phyloP scores from a whole-genome alignment of 2,888 invertebrate species.

The Brachyptera risi region DNA sequence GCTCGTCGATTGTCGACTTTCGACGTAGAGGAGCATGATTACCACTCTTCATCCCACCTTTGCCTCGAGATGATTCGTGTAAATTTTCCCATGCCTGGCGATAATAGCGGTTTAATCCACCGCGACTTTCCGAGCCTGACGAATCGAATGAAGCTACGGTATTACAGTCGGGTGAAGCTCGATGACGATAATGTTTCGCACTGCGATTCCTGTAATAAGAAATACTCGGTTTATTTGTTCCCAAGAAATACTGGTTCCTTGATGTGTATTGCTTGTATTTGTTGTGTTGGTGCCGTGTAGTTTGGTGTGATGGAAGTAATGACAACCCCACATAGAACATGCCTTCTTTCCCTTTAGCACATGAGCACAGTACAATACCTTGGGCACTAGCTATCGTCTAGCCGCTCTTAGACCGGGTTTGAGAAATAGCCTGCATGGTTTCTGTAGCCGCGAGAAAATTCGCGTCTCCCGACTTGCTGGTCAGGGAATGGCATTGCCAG shows the following conservation, averaged over 20 bases:
- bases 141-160: constrained; percentile 88
- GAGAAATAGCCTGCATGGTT: constrained; percentile 79
- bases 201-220: constrained; percentile 61
- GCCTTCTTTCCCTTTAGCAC: constrained; percentile 14
- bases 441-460: constrained; percentile 68
- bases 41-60: constrained; percentile 31
- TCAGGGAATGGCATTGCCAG: constrained; percentile 90
- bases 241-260: not conserved
- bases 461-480: constrained; percentile 84
- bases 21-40: constrained; percentile 59
- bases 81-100: constrained; percentile 91
- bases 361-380: constrained; percentile 31
- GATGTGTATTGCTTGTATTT: not conserved
- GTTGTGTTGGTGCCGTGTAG: not conserved
- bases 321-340: constrained; percentile 7
- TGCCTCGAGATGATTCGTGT: constrained; percentile 58
- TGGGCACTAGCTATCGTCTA: constrained; percentile 39
- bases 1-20: constrained; percentile 69
- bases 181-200: constrained; percentile 83
- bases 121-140: constrained; percentile 76
- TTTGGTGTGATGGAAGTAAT: not conserved
- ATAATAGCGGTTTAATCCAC: constrained; percentile 79
- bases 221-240: not conserved
- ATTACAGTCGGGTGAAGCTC: constrained; percentile 85
- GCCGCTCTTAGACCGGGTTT: constrained; percentile 63